These are phyloP conservation scores for Corapipo altera DNA, from an alignment of 2,113 vertebrate species.

Conservation along the genomic window DNA sequence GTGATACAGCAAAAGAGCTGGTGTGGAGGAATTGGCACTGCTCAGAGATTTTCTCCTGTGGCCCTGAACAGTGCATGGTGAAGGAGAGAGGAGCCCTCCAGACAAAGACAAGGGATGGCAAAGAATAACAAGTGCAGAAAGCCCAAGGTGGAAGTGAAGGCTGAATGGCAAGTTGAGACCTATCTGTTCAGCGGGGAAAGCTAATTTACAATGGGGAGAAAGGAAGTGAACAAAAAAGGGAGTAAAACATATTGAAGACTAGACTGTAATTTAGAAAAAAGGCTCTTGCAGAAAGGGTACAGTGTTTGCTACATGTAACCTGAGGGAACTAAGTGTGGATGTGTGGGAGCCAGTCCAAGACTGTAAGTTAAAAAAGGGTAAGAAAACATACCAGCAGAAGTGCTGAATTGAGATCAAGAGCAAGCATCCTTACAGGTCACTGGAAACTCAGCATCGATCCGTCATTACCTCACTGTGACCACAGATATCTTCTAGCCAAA, in stretches of 20 bases:
- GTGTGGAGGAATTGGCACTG: background rate
- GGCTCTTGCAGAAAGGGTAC: background rate
- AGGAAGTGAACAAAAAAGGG: background rate
- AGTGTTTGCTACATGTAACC: background rate
- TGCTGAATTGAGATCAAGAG: slow-evolving; percentile 56
- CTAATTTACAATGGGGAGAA: background rate
- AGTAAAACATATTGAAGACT: background rate
- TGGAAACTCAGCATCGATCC: background rate
- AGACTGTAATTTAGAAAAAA: background rate
- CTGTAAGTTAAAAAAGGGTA: slow-evolving; percentile 35
- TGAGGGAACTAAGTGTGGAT: background rate
- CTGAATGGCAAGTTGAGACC: background rate
- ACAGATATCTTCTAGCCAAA: background rate
- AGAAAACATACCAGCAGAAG: slow-evolving; percentile 57
- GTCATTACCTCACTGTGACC: slow-evolving; percentile 39
- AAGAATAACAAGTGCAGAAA: background rate
- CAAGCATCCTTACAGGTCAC: slow-evolving; percentile 33
- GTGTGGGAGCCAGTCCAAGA: slow-evolving; percentile 37
- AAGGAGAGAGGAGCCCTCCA: background rate
- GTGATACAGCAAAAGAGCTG: background rate
- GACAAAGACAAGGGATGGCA: background rate
- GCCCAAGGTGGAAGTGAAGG: background rate
- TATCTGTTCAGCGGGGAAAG: background rate
- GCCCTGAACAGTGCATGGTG: fast-evolving
- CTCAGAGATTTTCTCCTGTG: background rate